Base-by-base conservation (phyloP, 30 jellyfish, hydroid and myxozoan genomes). In the Calvadosia cruxmelitensis region DNA sequence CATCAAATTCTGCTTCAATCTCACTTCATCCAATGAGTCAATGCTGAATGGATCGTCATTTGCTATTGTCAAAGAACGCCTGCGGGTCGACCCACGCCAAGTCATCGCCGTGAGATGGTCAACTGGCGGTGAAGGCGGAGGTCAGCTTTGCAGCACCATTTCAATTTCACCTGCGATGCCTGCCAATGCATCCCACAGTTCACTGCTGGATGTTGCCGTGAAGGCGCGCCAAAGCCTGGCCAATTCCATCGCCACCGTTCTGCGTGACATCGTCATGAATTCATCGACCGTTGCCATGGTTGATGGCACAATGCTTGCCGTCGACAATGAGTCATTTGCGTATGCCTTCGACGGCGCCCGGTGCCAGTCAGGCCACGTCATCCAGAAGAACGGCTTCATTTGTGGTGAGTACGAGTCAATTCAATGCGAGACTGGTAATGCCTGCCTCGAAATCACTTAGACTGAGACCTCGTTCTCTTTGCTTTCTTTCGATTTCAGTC, bases 161-260 rank as follows among this genome's bases (percentile, higher is more conserved):
- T 20, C 10, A 42, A 42, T 20, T 20, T 5, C 57, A 20, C 69
- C 69, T 12, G 16, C 0, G 20, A 57, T 0, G 16, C 69, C 28
- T 57, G 29, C 30, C n/a, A 57, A 57, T 24, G 32, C 28, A 57
- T 12, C 28, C 29, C 33, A 13, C 32, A 57, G 32, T 20, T 13
- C 28, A 12, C 13, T 72, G 76, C 30, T 72, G 20, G 34, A 33
- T 23, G 7, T 31, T 3, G 76, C 82, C 10, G 16, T 68, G 36
- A 61, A 61, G 33, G 62, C 82, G 76, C 30, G 82, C 34, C 82
- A 72, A 34, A 33, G 27, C 0, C 16, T 72, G 13, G 65, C 80
- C 3, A 72, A 53, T 52, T 23, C 70, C 31, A 35, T 61, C 33
- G 65, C 82, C 10, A 0, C 23, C 13, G 26, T 72, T 1, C 13